Evolutionary conservation across 2,797 vertebrate genomes (phyloP).

Genomic region (Chloroceryle inda): DNA sequence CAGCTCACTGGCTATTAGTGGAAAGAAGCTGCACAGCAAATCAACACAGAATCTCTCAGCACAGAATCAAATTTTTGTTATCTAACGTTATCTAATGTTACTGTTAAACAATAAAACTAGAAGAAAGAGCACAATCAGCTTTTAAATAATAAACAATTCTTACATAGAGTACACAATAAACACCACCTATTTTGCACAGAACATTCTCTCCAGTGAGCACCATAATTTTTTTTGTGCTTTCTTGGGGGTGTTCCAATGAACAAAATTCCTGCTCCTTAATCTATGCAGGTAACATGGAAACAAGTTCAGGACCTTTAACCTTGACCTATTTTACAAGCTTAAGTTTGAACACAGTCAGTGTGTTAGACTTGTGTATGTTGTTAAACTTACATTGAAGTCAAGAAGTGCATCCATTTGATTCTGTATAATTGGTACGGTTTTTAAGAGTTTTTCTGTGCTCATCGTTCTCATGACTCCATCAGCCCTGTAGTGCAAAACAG

Average conservation of each 20-base stretch:
- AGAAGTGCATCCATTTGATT: constrained; percentile 99
- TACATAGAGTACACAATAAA: neutral
- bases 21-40: neutral
- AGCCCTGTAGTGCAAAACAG: constrained; percentile 83
- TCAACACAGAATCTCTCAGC: neutral
- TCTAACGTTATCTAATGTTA: too few species aligned
- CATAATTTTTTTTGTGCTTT: neutral
- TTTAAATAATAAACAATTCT: neutral
- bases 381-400: constrained; percentile 91
- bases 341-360: neutral
- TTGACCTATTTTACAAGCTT: neutral
- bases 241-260: neutral
- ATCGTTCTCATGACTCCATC: constrained; percentile 99
- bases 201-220: neutral
- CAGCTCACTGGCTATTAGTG: neutral
- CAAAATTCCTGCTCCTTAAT: neutral
- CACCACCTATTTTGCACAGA: neutral
- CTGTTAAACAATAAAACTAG: neutral
- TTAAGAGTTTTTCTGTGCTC: constrained; percentile 98
- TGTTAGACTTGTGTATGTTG: neutral
- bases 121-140: neutral
- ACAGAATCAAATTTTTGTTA: neutral
- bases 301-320: neutral
- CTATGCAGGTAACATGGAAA: neutral
- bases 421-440: constrained; percentile 95